Evolutionary conservation across 2,888 invertebrate species (phyloP).

Genomic region (Lepidonotus clava): DNA sequence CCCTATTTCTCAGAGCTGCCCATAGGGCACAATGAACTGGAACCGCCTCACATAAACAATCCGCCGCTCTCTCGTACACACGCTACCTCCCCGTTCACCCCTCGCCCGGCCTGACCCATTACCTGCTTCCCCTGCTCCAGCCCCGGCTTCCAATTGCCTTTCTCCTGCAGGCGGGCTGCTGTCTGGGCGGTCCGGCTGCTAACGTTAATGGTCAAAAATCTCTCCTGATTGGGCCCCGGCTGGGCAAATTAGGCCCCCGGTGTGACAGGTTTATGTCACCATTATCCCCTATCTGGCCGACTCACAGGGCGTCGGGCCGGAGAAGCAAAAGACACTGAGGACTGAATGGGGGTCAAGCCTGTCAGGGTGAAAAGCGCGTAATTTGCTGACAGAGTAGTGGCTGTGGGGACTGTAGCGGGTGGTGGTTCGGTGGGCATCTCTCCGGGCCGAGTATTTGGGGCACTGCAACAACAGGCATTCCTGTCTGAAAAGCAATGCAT

Average conservation of each 20-base stretch:
- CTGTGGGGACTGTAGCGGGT: neutral
- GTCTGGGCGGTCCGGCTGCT: neutral
- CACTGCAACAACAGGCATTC: no score
- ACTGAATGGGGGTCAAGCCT: neutral
- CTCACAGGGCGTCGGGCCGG: neutral
- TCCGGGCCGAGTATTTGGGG: no score
- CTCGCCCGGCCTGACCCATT: neutral
- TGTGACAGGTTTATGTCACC: conserved; percentile 6
- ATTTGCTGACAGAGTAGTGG: neutral
- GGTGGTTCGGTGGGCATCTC: neutral
- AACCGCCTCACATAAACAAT: no score
- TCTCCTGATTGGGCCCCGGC: neutral
- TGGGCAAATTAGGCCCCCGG: neutral
- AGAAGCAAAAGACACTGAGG: neutral
- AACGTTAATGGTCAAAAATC: conserved; percentile 19
- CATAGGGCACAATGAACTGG: no score
- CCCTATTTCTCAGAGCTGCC: no score
- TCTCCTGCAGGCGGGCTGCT: neutral
- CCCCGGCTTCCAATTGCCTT: neutral
- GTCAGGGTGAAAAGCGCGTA: neutral
- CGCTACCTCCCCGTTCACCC: neutral
- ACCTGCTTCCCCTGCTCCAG: neutral
- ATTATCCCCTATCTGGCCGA: neutral
- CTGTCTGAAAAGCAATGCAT: no score
- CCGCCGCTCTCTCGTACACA: no score